Evolutionary conservation across 2,113 vertebrate genomes (phyloP).

Genomic region (Pycnonotus jocosus): DNA sequence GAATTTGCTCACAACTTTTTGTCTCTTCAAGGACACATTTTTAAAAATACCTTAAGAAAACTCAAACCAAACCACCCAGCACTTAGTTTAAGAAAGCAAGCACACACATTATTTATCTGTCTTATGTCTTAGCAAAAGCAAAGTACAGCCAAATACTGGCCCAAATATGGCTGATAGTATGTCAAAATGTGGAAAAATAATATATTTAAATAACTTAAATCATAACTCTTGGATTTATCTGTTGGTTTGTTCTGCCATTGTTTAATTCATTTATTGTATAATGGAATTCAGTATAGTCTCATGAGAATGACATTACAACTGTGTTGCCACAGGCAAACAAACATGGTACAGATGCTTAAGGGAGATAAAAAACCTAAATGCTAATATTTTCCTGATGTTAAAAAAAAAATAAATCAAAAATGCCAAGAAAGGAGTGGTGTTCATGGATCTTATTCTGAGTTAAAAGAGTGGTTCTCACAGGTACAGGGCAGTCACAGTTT

Average conservation of each 20-base stretch:
- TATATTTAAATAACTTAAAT: background rate
- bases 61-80: too few species aligned
- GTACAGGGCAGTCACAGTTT: background rate
- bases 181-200: background rate
- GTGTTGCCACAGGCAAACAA: constrained; percentile 10
- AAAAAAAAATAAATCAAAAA: background rate
- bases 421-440: accelerated
- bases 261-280: background rate
- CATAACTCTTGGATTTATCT: background rate
- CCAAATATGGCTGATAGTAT: background rate
- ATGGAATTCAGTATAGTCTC: background rate
- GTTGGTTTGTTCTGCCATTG: background rate
- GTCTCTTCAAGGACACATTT: background rate
- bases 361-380: background rate
- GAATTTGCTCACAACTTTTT: background rate
- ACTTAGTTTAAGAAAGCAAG: background rate
- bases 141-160: accelerated
- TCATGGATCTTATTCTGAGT: background rate
- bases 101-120: accelerated
- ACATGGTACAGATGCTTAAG: background rate
- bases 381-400: background rate
- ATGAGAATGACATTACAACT: background rate
- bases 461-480: background rate
- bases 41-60: background rate
- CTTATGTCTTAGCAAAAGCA: background rate